phyloP scores from a whole-genome alignment of 2,113 vertebrate genomes.

The Callaeas wilsoni region DNA sequence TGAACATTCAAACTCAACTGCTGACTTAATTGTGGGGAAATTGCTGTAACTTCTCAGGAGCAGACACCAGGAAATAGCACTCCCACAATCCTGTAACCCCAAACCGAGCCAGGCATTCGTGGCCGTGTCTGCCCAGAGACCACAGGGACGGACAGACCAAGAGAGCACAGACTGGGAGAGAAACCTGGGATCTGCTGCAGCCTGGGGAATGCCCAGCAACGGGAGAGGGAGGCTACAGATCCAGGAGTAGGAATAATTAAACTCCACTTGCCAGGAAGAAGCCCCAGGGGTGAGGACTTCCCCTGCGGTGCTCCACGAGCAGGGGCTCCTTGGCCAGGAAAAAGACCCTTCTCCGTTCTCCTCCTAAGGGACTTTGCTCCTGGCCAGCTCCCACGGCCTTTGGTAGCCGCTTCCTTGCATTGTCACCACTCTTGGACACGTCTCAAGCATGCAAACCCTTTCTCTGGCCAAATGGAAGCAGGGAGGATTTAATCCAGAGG shows the following conservation, averaged over 20 bases:
- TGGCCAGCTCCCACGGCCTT: background rate
- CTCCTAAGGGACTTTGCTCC: background rate
- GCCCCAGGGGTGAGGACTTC: fast-evolving
- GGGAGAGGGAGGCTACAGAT: background rate
- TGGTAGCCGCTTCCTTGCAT: conserved; percentile 20
- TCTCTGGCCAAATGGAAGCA: background rate
- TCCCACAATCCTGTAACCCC: background rate
- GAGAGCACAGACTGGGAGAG: background rate
- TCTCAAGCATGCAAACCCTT: background rate
- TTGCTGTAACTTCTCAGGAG: background rate
- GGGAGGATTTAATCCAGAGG: background rate
- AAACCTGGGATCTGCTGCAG: background rate
- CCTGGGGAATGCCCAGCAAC: background rate
- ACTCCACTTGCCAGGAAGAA: background rate
- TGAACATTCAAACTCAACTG: background rate
- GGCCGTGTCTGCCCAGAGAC: background rate
- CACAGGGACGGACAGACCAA: background rate
- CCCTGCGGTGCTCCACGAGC: fast-evolving
- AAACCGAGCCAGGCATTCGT: background rate
- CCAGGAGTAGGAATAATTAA: background rate
- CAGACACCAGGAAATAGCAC: background rate
- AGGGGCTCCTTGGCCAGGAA: background rate
- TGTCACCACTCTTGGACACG: conserved; percentile 4
- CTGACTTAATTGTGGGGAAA: background rate
- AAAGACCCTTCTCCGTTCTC: background rate